Evolutionary conservation across 2,888 invertebrate genomes (phyloP).

Genomic region (Synanthedon tipuliformis): DNA sequence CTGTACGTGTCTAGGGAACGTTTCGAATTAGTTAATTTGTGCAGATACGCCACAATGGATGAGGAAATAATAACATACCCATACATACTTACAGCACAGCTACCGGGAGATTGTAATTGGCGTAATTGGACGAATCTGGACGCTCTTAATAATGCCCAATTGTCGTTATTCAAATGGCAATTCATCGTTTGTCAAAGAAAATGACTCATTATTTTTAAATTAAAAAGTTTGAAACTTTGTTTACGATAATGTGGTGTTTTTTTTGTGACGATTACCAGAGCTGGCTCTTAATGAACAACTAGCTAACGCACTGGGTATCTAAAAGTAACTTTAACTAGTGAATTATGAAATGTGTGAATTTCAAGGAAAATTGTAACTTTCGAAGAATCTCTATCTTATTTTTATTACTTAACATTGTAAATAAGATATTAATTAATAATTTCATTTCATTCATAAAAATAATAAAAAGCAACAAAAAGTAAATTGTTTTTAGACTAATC

Average conservation of each 20-base stretch:
- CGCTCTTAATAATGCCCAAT: constrained; percentile 64
- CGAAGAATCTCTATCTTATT: no score
- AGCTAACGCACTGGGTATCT: no score
- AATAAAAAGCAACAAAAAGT: no score
- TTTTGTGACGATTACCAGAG: neutral
- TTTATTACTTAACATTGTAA: no score
- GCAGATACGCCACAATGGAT: constrained; percentile 63
- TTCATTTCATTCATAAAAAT: no score
- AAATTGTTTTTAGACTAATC: no score
- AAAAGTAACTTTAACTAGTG: no score
- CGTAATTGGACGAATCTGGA: constrained; percentile 68
- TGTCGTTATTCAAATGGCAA: constrained; percentile 64
- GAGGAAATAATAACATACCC: constrained; percentile 57
- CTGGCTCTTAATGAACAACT: no score
- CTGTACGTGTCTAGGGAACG: neutral
- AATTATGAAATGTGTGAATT: no score
- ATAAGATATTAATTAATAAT: no score
- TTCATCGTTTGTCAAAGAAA: constrained; percentile 62
- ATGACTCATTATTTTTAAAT: constrained; percentile 60
- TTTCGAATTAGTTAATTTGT: constrained; percentile 65
- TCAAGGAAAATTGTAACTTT: no score
- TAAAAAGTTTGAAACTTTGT: constrained; percentile 29
- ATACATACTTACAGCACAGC: constrained; percentile 33
- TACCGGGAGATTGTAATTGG: constrained; percentile 66
- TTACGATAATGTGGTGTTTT: neutral